phyloP scores from a whole-genome alignment of 2,888 invertebrate genomes.

The Willowsia nigromaculata region DNA sequence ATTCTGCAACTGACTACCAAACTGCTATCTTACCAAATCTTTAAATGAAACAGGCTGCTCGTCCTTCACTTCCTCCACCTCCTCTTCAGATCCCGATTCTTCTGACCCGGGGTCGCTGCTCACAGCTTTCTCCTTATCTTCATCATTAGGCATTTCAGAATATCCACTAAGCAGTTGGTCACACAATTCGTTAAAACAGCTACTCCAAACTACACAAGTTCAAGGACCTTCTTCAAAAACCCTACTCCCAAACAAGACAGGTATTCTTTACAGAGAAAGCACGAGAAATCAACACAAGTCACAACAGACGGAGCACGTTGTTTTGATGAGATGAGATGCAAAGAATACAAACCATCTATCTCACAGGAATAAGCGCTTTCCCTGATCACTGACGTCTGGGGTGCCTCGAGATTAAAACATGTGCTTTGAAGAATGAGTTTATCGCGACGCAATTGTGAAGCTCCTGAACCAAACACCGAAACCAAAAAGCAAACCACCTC shows the following conservation, averaged over 20 bases:
- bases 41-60: slow-evolving; percentile 82
- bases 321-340: background rate
- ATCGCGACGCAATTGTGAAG: too few relatives aligned
- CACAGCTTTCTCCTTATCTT: background rate
- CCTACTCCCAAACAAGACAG: too few relatives aligned
- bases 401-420: background rate
- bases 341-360: background rate
- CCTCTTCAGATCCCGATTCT: slow-evolving; percentile 49
- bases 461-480: too few relatives aligned
- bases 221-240: too few relatives aligned
- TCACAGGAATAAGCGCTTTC: background rate
- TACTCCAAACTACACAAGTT: too few relatives aligned
- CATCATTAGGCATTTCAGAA: too few relatives aligned
- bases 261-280: too few relatives aligned
- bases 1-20: background rate
- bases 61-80: slow-evolving; percentile 71
- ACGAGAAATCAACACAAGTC: too few relatives aligned
- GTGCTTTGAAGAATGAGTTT: background rate
- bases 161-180: too few relatives aligned
- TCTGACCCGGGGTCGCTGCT: too few relatives aligned
- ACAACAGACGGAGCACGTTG: background rate
- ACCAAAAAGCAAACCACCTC: too few relatives aligned
- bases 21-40: slow-evolving; percentile 84
- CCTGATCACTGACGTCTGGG: background rate
- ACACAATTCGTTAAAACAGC: too few relatives aligned